These are phyloP conservation scores for Chelmon rostratus DNA, from an alignment of 2,797 vertebrate genomes.

Conservation along the genomic window DNA sequence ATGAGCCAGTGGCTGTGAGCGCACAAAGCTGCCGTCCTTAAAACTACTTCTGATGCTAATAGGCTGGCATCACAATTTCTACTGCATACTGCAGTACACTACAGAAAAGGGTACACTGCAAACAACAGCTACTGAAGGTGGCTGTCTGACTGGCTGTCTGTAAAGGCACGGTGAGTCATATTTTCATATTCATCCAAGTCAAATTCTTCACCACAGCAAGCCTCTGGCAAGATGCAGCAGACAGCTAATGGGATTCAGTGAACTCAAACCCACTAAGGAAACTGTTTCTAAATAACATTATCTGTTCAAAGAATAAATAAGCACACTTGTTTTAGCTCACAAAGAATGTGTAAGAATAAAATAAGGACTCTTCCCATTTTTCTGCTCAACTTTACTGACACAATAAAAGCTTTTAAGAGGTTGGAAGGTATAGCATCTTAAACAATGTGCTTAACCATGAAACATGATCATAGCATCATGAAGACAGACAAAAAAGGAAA, in stretches of 20 bases:
- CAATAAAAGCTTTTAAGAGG: background rate
- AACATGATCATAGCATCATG: conserved; percentile 16
- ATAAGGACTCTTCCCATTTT: background rate
- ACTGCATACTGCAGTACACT: conserved; percentile 11
- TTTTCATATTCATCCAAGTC: conserved; percentile 56
- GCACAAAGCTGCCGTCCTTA: background rate
- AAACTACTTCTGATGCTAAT: conserved; percentile 13
- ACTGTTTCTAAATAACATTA: conserved; percentile 19
- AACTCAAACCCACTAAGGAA: conserved; percentile 21
- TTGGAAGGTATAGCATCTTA: background rate
- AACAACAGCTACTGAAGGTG: conserved; percentile 41
- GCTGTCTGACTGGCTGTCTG: conserved; percentile 38
- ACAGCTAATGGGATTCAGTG: conserved; percentile 37
- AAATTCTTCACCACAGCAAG: conserved; percentile 30
- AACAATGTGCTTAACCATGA: background rate
- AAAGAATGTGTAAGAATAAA: background rate
- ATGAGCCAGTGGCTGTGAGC: conserved; percentile 10
- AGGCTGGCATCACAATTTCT: conserved; percentile 22
- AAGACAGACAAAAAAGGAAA: background rate
- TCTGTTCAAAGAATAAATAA: conserved; percentile 25
- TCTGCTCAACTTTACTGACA: background rate
- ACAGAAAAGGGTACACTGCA: conserved; percentile 21
- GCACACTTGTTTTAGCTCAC: background rate
- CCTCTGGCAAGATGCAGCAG: conserved; percentile 39
- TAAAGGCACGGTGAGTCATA: conserved; percentile 54